Percentiles rank a stretch among this genome's conserved stretches.
These are phyloP conservation scores for Siderastrea radians DNA, from an alignment of 92 coral and sea anemone species.

Conservation along the genomic window DNA sequence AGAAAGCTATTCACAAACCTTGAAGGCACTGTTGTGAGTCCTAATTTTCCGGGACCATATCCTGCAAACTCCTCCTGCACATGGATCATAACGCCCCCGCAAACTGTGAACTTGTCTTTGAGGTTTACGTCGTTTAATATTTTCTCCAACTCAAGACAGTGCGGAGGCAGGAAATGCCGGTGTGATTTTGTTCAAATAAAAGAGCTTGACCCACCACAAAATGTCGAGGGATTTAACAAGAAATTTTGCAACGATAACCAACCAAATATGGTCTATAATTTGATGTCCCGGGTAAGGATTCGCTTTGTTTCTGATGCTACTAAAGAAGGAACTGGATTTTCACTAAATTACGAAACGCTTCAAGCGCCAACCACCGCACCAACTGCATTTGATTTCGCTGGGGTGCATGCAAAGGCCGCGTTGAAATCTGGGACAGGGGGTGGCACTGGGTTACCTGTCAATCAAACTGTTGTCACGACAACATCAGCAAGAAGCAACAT, in stretches of 20 bases:
- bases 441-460: constrained; percentile 6
- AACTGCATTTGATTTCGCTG: not conserved
- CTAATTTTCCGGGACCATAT: constrained; percentile 63
- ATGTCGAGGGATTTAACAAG: constrained; percentile 14
- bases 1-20: constrained; percentile 13
- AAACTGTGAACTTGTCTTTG: constrained; percentile 40
- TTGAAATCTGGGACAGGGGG: not conserved
- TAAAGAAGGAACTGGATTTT: constrained; percentile 51
- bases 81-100: constrained; percentile 79
- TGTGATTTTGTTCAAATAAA: constrained; percentile 70
- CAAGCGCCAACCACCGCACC: not conserved
- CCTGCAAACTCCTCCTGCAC: constrained; percentile 62
- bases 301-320: constrained; percentile 43
- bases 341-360: constrained; percentile 36
- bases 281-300: constrained; percentile 55
- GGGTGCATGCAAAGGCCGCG: not conserved
- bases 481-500: not conserved
- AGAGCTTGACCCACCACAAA: constrained; percentile 18
- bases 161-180: constrained; percentile 50
- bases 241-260: constrained; percentile 68
- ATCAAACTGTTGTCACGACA: constrained; percentile 19
- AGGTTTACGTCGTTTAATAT: constrained; percentile 55
- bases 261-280: constrained; percentile 24
- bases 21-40: constrained; percentile 68
- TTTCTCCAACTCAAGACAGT: constrained; percentile 45